Base-by-base conservation (phyloP, 30 jellyfish, hydroid and myxozoan genomes). In the Haliclystus octoradiatus region DNA sequence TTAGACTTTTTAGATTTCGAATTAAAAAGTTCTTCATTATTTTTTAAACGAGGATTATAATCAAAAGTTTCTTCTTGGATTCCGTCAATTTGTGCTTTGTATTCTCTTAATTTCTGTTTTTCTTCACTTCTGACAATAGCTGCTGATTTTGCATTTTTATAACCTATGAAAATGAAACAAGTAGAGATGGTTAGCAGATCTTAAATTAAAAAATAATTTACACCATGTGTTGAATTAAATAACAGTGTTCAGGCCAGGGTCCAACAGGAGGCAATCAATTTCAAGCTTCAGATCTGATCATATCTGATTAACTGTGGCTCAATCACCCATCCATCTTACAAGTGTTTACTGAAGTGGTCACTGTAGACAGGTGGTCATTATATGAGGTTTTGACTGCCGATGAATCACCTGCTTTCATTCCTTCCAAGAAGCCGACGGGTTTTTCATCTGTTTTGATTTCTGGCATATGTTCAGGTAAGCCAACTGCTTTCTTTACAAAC, bases 401-500 rank as follows among this genome's bases (percentile, higher is more conserved):
- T n/a, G n/a, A n/a, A n/a, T n/a, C n/a, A 88, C 97, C 97, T 33
- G 97, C 97, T 73, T 70, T 88, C 70, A 88, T 49, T 35, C 79
- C 79, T 27, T 88, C 92, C 81, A 70, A 49, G 62, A 88, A 88
- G 32, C 64, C 60, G 50, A 84, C 97, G 2, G 92, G 5, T 27
- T 77, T 71, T 35, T 63, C 74, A 25, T 68, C 50, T 50, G 50
- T 33, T 3, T 12, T 83, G n/a, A 78, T 77, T 26, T 5, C 71
- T 15, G 33, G 72, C 2, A 28, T 81, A n/a, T 50, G 66, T 31
- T 80, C 84, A 0, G 97, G 97, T 26, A 88, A 52, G 66, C 84
- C 75, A 29, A 88, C 65, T 71, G 34, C 50, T 22, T 65, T 52
- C 50, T 77, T 77, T 33, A 80, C 70, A 19, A 79, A 77, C 0